Percentiles rank a stretch among this genome's conserved stretches.
These are phyloP conservation scores for Papilio helenus DNA, from an alignment of 1,140 invertebrate genomes.

Conservation along the genomic window DNA sequence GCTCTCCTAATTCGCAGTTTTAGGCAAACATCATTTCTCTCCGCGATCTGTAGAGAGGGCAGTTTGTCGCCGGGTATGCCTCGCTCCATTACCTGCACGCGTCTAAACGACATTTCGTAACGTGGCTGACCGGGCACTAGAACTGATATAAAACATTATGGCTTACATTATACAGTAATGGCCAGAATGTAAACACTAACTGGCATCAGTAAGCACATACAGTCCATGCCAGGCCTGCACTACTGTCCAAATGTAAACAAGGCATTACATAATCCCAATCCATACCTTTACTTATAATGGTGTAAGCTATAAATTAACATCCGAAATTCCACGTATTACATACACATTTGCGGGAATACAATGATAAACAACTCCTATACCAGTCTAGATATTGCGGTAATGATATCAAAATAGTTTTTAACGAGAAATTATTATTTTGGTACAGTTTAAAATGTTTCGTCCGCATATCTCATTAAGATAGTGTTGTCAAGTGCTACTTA, in stretches of 20 bases:
- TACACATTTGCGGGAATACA: too few relatives aligned
- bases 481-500: background rate
- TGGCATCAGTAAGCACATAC: too few relatives aligned
- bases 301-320: too few relatives aligned
- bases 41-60: conserved; percentile 59
- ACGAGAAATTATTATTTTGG: background rate
- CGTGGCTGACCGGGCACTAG: conserved; percentile 65
- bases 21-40: conserved; percentile 64
- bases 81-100: conserved; percentile 59
- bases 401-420: too few relatives aligned
- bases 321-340: too few relatives aligned
- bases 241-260: too few relatives aligned
- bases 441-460: background rate
- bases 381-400: too few relatives aligned
- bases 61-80: conserved; percentile 57
- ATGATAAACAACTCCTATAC: too few relatives aligned
- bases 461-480: background rate
- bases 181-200: too few relatives aligned
- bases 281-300: too few relatives aligned
- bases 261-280: too few relatives aligned
- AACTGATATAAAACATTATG: conserved; percentile 46
- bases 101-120: conserved; percentile 60
- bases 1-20: conserved; percentile 66
- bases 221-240: too few relatives aligned
- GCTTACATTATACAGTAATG: background rate